Base-by-base conservation (phyloP, 2,113 vertebrate species). In the Sinocyclocheilus anophthalmus region DNA sequence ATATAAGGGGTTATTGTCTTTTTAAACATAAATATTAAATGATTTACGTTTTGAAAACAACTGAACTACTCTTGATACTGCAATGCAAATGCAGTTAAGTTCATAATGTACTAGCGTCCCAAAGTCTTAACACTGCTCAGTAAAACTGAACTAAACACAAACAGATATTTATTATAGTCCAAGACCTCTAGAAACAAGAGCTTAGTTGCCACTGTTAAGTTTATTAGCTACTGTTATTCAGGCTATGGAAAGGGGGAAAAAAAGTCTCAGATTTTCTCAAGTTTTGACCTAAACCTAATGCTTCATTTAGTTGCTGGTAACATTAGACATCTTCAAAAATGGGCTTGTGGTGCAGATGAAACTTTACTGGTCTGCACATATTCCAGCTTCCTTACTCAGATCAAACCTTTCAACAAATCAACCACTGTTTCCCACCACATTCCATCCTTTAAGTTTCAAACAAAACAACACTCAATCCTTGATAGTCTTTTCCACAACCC, bases 401-500 rank as follows among this genome's bases (percentile, higher is more conserved):
- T 81, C 59, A 81, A 81, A 81, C 39, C 20, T 70, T 70, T 83
- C 48, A 83, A 83, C 81, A 72, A 53, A 83, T 82, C 80, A 72
- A 13, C 63, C 81, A 33, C 81, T 13, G 81, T 72, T 83, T 83
- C 67, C 79, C 61, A 82, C 63, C 61, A 33, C 61, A 82, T 82
- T 82, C 80, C 81, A 69, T 57, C 76, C 48, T 61, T 72, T 83
- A 26, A 13, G 55, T 87, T 87, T 39, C 13, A 65, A 69, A 69
- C 80, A 82, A 90, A 89, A 93, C 89, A 81, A 73, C 84, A 78
- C 69, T 45, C 24, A 39, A 72, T 83, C 45, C 65, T 57, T 72
- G 67, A 83, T 81, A 53, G 90, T 26, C 85, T 91, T 92, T 92
- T 91, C 90, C 91, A 92, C 90, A 91, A 90, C 89, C 87, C 90